phyloP scores from a whole-genome alignment of 2,888 invertebrate species.

The Allygus modestus region DNA sequence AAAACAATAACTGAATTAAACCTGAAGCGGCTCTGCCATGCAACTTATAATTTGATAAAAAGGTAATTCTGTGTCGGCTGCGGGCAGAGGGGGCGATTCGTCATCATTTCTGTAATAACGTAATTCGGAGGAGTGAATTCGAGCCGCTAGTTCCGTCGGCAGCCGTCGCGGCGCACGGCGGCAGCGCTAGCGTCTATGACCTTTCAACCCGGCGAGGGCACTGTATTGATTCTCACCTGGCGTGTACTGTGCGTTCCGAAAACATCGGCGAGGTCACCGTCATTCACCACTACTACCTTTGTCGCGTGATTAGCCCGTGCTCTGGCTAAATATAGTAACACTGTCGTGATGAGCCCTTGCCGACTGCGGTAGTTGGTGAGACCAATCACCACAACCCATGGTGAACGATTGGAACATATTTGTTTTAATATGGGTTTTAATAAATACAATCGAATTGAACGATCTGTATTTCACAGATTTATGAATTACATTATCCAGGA shows the following conservation, averaged over 20 bases:
- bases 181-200: constrained; percentile 64
- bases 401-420: no score
- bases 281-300: constrained; percentile 36
- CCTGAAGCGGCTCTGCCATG: constrained; percentile 22
- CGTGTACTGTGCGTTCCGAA: constrained; percentile 67
- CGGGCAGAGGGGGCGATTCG: constrained; percentile 28
- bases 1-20: constrained; percentile 29
- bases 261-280: constrained; percentile 63
- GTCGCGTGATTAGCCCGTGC: not conserved
- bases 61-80: constrained; percentile 1
- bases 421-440: no score
- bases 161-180: constrained; percentile 52
- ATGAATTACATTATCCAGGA: no score
- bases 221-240: constrained; percentile 70
- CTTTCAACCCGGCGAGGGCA: constrained; percentile 68
- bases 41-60: constrained; percentile 49
- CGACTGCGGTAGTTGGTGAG: not conserved
- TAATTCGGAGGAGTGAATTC: constrained; percentile 25
- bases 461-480: no score
- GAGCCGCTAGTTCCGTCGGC: constrained; percentile 17
- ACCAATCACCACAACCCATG: not conserved
- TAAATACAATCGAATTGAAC: no score
- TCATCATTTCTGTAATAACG: constrained; percentile 46
- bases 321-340: constrained; percentile 23
- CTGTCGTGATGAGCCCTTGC: not conserved